These are phyloP conservation scores for Melanaphis sacchari DNA, from an alignment of 1,140 invertebrate genomes.

Conservation along the genomic window DNA sequence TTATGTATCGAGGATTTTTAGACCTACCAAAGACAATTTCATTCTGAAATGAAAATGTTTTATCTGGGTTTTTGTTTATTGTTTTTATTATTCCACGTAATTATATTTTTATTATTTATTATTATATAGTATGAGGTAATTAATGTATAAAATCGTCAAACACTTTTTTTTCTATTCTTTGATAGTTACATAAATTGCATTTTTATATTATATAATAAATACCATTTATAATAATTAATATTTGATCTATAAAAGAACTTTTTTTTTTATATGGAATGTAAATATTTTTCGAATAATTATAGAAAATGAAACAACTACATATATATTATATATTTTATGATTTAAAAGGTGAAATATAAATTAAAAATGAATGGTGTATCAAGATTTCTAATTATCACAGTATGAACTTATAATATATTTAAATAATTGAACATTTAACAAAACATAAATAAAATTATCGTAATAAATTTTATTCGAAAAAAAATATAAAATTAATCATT, in stretches of 20 bases:
- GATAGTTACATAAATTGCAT: not conserved
- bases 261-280: not conserved
- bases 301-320: not conserved
- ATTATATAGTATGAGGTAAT: not conserved
- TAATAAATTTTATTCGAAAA: not conserved
- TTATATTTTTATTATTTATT: slow-evolving; percentile 1
- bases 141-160: not conserved
- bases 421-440: not conserved
- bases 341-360: not conserved
- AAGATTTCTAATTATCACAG: not conserved
- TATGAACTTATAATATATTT: not conserved
- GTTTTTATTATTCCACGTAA: not conserved
- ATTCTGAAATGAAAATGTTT: not conserved
- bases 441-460: not conserved
- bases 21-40: not conserved
- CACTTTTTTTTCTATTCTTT: not conserved
- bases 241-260: not conserved
- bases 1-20: slow-evolving; percentile 1
- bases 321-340: not conserved
- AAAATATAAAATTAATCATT: not conserved
- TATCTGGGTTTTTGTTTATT: not conserved
- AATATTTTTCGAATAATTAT: not conserved
- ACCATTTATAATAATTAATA: not conserved
- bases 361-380: not conserved
- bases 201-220: not conserved